Base-by-base conservation (phyloP, 1,140 invertebrate genomes). In the Cydia splendana region DNA sequence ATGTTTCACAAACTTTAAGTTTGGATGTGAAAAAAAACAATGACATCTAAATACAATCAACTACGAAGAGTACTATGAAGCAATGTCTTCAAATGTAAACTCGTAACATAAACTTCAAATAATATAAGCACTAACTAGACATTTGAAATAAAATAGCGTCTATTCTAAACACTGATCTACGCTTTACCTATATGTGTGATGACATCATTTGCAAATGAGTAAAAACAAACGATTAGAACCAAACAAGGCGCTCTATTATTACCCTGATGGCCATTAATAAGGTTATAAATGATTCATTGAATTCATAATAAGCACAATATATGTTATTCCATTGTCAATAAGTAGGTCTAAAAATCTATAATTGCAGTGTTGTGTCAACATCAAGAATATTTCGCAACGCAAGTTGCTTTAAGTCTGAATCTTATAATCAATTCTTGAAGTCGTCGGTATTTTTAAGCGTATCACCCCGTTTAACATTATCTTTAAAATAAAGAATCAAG, bases 61-160 rank as follows among this genome's bases (percentile, higher is more conserved):
- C 15, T 53, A 18, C 4, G 7, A 24, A 9, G 9, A 9, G 0
- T 62, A 62, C 57, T 62, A 24, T 62, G 57, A 62, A 20, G 2
- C 20, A 62, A 62, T n/a, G 3, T 1, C 18, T 24, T 24, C 4
- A 10, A 10, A 62, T 62, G 57, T 62, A 62, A 62, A 62, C 12
- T 62, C n/a, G 15, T 62, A 20, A 20, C 18, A 12, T 20, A 24
- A 24, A 12, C 57, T 62, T 62, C 15, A 2, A 30, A 30, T 30
- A 62, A 53, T 24, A 7, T 62, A 24, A 62, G 57, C 57, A 62
- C 57, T 62, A 62, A 62, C 7, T 62, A 62, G 57, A 62, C 9
- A 62, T 10, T 53, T 53, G 15, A 10, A 62, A 62, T 57, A 15
- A n/a, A 57, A 18, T 24, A 24, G 57, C 57, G 12, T 62, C 57